Conservation (phyloP, 2,888 invertebrate species). For the Drosophila silvestris region DNA sequence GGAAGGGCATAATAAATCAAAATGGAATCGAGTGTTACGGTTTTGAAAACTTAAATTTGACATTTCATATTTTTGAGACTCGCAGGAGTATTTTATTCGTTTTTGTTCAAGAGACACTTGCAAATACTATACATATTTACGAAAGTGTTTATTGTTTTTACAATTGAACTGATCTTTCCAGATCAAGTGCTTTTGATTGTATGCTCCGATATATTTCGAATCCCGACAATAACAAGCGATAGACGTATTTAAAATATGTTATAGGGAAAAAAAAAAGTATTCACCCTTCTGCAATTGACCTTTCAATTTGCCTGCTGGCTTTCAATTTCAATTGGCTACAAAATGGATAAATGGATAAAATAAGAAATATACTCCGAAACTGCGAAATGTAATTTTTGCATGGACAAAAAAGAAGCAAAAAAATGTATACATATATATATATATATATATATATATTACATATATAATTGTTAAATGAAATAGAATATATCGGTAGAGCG, state of each 20-base stretch:
- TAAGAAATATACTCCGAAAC: conserved; percentile 17
- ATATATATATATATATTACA: neutral
- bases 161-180: neutral
- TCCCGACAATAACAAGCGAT: fast-evolving
- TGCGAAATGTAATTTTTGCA: neutral
- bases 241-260: neutral
- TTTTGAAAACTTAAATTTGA: neutral
- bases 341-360: conserved; percentile 25
- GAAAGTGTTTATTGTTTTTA: neutral
- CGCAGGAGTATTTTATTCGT: fast-evolving
- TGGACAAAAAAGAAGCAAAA: neutral
- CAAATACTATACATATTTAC: neutral
- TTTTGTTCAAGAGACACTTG: neutral
- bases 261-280: neutral
- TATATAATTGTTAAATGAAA: neutral
- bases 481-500: conserved; percentile 2
- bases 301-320: conserved; percentile 28
- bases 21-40: neutral
- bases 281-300: conserved; percentile 21
- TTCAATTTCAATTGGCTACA: conserved; percentile 47
- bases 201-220: neutral
- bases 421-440: neutral
- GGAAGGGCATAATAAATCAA: neutral
- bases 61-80: neutral
- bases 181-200: neutral